Evolutionary conservation across 1,140 invertebrate species (phyloP), one percentile per base, ranked within the genome.

Genomic region (Bilobella aurantiaca): DNA sequence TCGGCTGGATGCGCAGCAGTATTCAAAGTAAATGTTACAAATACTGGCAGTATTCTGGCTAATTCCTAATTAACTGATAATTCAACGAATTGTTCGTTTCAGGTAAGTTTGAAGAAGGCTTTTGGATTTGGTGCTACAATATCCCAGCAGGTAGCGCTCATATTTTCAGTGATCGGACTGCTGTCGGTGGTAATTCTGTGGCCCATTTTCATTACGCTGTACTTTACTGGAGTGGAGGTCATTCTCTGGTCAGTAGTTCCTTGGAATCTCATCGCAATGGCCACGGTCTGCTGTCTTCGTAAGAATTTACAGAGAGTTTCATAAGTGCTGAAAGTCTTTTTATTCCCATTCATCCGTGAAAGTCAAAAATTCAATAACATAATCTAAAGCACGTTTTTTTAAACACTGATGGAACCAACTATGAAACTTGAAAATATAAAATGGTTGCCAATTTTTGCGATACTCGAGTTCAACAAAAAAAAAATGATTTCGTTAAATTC

Each of bases 1-100:
- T 88, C 92, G 56, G 91, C 91, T 56, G 90, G 90, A 16, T 88
- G 88, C 53, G 92, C 90, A 72, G 91, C 91, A 63, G 90, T 95
- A 70, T 94, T 93, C 75, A 93, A 93, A 83, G 90, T 92, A 78
- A 78, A 69, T 18, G 25, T 64, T 37, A 60, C 3, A 32, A 53
- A 53, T 53, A 12, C 49, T 16, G 49, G 23, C 12, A 53, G 8
- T 42, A 12, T 42, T n/a, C n/a, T 21, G 8, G 53, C n/a, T 57
- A 57, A 12, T 23, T 21, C 23, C 32, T 62, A 25, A 31, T 47
- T 62, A 12, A 16, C 58, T 46, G 16, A 25, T 27, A 18, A 37
- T 28, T 34, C 28, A 23, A 47, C n/a, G n/a, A 61, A 16, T 69
- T 31, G 34, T 61, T 47, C 37, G 57, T 23, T 63, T 30, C 60